Evolutionary conservation across 2,797 vertebrate species (phyloP).

Genomic region (Fistularia tabacaria): DNA sequence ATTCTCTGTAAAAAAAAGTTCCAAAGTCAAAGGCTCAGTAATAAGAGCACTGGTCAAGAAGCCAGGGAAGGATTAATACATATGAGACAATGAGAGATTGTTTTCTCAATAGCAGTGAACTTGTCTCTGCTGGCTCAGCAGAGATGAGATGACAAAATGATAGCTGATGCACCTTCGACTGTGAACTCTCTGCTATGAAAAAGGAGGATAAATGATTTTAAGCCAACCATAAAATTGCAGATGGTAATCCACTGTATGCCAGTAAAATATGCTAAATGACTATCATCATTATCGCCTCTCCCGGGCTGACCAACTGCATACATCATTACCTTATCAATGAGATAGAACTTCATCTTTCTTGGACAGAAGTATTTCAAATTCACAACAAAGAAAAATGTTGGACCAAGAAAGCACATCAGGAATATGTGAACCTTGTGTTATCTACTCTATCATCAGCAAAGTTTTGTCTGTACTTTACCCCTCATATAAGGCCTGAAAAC

Average conservation of each 20-base stretch:
- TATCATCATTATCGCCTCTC: conserved; percentile 79
- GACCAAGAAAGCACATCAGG: neutral
- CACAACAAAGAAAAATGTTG: conserved; percentile 40
- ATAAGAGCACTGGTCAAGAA: conserved; percentile 15
- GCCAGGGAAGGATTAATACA: conserved; percentile 16
- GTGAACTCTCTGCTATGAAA: conserved; percentile 74
- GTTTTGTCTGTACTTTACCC: neutral
- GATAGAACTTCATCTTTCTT: conserved; percentile 77
- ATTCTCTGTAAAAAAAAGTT: no score
- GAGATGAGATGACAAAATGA: conserved; percentile 54
- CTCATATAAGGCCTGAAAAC: neutral
- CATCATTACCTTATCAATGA: conserved; percentile 87
- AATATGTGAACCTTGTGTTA: neutral
- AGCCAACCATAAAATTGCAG: conserved; percentile 91
- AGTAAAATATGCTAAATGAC: conserved; percentile 86
- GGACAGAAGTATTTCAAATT: conserved; percentile 51
- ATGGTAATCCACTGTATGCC: conserved; percentile 80
- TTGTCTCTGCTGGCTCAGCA: conserved; percentile 63
- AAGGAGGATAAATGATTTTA: conserved; percentile 75
- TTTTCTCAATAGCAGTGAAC: conserved; percentile 37
- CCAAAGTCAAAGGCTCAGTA: no score
- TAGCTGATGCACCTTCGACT: conserved; percentile 68
- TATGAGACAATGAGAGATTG: conserved; percentile 31
- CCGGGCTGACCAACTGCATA: conserved; percentile 80
- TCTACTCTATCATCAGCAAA: neutral